Conservation (phyloP, 2,888 invertebrate genomes). For the Sphecodes monilicornis region DNA sequence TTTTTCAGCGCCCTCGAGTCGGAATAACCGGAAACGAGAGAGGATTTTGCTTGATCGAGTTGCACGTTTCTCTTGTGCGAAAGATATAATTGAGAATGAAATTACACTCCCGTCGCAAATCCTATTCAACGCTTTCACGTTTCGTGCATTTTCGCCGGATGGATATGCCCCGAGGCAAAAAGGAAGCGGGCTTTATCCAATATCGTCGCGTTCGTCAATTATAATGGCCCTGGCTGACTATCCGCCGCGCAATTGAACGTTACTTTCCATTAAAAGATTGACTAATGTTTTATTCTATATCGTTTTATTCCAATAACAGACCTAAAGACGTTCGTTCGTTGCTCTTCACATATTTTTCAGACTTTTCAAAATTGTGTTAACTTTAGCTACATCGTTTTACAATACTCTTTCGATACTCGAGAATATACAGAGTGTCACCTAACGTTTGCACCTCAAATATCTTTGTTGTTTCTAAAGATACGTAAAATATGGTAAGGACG, state of each 20-base stretch:
- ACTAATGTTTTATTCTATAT: neutral
- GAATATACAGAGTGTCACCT: too few species aligned
- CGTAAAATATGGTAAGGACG: too few species aligned
- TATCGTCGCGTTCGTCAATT: conserved; percentile 37
- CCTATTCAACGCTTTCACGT: conserved; percentile 53
- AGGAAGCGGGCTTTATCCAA: conserved; percentile 29
- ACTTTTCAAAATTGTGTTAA: neutral
- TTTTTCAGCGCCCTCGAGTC: neutral
- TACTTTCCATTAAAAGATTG: neutral
- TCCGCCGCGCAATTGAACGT: neutral
- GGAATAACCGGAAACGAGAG: conserved; percentile 48
- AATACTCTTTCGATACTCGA: neutral
- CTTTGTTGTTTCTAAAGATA: too few species aligned
- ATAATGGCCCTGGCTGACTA: conserved; percentile 9
- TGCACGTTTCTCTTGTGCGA: conserved; percentile 39
- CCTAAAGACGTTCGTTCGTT: neutral
- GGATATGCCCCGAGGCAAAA: neutral
- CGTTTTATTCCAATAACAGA: neutral
- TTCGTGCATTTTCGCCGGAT: conserved; percentile 32
- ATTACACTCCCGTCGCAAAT: conserved; percentile 46
- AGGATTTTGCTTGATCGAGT: conserved; percentile 50
- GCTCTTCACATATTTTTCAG: neutral
- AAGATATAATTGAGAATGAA: conserved; percentile 58
- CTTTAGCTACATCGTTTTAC: neutral
- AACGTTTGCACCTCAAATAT: too few species aligned